A percentile compares a stretch with the other conserved stretches of the same genome.
These are phyloP conservation scores for Microplitis mediator DNA, from an alignment of 1,140 invertebrate genomes.

Conservation along the genomic window DNA sequence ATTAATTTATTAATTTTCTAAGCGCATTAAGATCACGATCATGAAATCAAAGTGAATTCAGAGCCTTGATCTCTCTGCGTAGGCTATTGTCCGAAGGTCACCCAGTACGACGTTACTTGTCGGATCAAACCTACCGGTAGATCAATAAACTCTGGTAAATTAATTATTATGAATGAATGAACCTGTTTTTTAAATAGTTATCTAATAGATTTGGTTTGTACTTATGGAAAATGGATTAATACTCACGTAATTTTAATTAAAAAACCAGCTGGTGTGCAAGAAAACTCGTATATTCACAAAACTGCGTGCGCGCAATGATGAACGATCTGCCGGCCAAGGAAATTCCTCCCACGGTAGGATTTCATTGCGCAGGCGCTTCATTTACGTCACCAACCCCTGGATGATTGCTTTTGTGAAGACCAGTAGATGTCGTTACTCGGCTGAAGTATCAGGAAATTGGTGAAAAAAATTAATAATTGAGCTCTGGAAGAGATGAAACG, in stretches of 20 bases:
- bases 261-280: conserved; percentile 24
- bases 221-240: conserved; percentile 16
- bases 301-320: conserved; percentile 32
- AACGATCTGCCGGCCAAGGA: conserved; percentile 25
- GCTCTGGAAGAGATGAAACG: too few species aligned
- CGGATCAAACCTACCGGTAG: conserved; percentile 33
- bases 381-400: not conserved
- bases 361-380: conserved; percentile 20
- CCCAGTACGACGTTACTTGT: conserved; percentile 39
- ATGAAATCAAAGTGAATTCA: not conserved
- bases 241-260: conserved; percentile 45
- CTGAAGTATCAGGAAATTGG: too few species aligned
- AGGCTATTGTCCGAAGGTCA: conserved; percentile 30
- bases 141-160: not conserved
- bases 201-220: not conserved
- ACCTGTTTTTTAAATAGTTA: too few species aligned
- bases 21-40: not conserved
- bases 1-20: not conserved
- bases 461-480: too few species aligned
- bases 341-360: conserved; percentile 9
- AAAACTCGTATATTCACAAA: conserved; percentile 32
- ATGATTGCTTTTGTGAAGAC: not conserved
- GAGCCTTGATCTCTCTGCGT: not conserved
- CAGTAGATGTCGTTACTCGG: not conserved
- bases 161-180: not conserved